phyloP scores from a whole-genome alignment of 2,888 invertebrate genomes.

The Hirudinaria manillensis region DNA sequence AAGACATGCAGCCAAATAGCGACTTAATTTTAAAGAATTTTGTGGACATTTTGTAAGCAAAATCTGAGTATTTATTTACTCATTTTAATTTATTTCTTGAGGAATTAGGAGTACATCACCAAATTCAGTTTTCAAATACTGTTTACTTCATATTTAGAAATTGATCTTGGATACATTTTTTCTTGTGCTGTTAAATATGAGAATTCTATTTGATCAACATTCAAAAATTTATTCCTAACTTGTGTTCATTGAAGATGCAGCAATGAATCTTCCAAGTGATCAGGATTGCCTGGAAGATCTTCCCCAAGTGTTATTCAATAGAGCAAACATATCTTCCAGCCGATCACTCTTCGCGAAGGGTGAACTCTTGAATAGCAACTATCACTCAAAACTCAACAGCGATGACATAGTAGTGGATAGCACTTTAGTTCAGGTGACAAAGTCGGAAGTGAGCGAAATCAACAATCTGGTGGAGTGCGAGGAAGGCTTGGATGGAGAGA shows the following conservation, averaged over 20 bases:
- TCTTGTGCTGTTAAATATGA: not conserved
- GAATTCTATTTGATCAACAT: too few species aligned
- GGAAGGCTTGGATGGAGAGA: not conserved
- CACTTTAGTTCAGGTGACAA: not conserved
- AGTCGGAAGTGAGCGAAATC: constrained; percentile 8
- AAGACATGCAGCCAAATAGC: too few species aligned
- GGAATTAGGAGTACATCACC: too few species aligned
- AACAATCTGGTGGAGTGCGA: too few species aligned
- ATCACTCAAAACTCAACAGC: not conserved
- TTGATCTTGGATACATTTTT: not conserved
- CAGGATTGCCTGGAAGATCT: constrained; percentile 20
- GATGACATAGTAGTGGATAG: not conserved
- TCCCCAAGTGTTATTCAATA: constrained; percentile 8
- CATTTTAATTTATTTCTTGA: too few species aligned
- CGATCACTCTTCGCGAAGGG: not conserved
- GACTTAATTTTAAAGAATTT: too few species aligned
- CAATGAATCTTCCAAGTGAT: constrained; percentile 18
- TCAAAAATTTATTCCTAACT: too few species aligned
- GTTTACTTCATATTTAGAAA: too few species aligned
- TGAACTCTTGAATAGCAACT: not conserved
- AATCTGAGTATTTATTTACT: too few species aligned
- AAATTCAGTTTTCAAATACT: too few species aligned
- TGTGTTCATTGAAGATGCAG: not conserved
- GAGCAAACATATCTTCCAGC: constrained; percentile 8
- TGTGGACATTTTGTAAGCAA: too few species aligned